A percentile compares a stretch with the other conserved stretches of the same genome.
Evolutionary conservation across 2,797 vertebrate species (phyloP).

Genomic region (Hyperoplus lanceolatus): DNA sequence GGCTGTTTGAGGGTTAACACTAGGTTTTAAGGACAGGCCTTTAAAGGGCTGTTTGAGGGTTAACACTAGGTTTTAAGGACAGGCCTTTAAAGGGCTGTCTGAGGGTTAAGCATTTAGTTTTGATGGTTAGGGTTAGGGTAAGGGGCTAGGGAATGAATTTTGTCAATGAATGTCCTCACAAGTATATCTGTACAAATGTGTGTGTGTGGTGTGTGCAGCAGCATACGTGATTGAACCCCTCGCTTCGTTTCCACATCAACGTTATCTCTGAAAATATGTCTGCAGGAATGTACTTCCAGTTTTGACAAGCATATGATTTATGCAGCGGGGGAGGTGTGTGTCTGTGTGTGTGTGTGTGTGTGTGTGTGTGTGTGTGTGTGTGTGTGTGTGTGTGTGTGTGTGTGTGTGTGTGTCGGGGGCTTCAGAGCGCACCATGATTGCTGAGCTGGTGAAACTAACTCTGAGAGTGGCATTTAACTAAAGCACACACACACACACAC

Average conservation of each 20-base stretch:
- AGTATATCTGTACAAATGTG: not conserved
- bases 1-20: too few species aligned
- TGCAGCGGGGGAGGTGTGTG: slow-evolving; percentile 12
- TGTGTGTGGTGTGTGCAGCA: not conserved
- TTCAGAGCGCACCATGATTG: slow-evolving; percentile 24
- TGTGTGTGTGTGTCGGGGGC: not conserved
- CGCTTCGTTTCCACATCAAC: slow-evolving; percentile 31
- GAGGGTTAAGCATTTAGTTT: too few species aligned
- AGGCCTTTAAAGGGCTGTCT: too few species aligned
- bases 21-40: too few species aligned
- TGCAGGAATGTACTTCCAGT: slow-evolving; percentile 49
- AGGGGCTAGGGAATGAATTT: too few species aligned
- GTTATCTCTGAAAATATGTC: slow-evolving; percentile 57
- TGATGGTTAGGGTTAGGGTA: too few species aligned
- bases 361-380: too few species aligned
- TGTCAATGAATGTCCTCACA: too few species aligned
- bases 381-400: too few species aligned
- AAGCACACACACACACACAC: slow-evolving; percentile 2
- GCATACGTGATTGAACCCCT: slow-evolving; percentile 36
- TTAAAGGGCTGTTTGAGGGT: too few species aligned
- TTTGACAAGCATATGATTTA: slow-evolving; percentile 65
- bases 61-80: too few species aligned
- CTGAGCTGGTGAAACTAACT: slow-evolving; percentile 54
- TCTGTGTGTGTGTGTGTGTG: too few species aligned
- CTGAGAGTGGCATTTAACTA: slow-evolving; percentile 50